Base-by-base conservation (phyloP, 1,140 invertebrate genomes). In the Apolygus lucorum region DNA sequence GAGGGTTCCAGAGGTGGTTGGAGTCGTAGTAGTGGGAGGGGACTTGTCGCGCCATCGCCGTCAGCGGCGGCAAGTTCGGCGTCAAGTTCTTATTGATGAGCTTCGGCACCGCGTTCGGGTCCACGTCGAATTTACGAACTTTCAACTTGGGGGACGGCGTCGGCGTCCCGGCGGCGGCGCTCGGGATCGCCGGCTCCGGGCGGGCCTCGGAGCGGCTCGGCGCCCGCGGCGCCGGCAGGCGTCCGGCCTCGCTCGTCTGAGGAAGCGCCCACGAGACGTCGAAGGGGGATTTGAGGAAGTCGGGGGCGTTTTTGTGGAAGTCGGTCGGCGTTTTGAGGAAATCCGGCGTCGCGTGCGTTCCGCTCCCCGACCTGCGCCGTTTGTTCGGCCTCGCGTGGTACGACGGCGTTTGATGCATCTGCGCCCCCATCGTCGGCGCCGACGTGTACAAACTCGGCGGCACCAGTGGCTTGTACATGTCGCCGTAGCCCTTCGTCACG, bases 1-100 rank as follows among this genome's bases (percentile, higher is more conserved):
- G 78, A 2, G 87, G 86, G 81, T 88, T 86, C 86, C 86, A 88
- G 22, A 88, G 77, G 49, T 85, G 83, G 83, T 70, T 86, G 82
- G 28, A 79, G 76, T 62, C 83, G 81, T 66, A 80, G 78, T 68
- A 76, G 63, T 72, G 78, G 77, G 22, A 63, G 71, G n/a, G 63
- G 68, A 26, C 79, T 74, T 63, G 76, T 76, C 1, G 82, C 80
- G 74, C 70, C 67, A 78, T 71, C 70, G 74, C 73, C 26, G 63
- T 21, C 49, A 72, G 68, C 34, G 75, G 75, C 8, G 76, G 75
- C 22, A 77, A 73, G 27, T 74, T 71, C 21, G 28, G 59, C 54
- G 13, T 28, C 25, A 24, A 25, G 63, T 28, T 28, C 63, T 28
- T 67, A 63, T 77, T 77, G n/a, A 78, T 72, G 1, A 77, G 71